Evolutionary conservation across 2,888 invertebrate genomes (phyloP).

Genomic region (Ischnus inquisitorius): DNA sequence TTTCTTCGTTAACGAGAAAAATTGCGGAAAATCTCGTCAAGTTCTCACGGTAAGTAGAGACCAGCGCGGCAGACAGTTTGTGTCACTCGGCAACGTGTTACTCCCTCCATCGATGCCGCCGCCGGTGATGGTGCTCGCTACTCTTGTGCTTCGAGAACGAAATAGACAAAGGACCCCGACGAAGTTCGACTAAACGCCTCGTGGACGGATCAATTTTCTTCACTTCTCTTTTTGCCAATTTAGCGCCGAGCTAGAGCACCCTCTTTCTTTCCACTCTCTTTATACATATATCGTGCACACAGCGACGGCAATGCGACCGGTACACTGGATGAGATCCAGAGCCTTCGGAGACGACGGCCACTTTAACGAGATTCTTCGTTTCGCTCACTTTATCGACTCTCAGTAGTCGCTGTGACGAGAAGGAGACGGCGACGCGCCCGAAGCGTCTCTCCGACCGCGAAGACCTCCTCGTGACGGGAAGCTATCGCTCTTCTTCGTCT

Average conservation of each 20-base stretch:
- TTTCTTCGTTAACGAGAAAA: slow-evolving; percentile 67
- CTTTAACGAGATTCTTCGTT: slow-evolving; percentile 72
- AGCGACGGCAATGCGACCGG: slow-evolving; percentile 7
- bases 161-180: slow-evolving; percentile 35
- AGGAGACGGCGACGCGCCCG: slow-evolving; percentile 28
- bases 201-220: slow-evolving; percentile 62
- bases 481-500: slow-evolving; percentile 32
- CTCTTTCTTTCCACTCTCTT: slow-evolving; percentile 17
- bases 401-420: slow-evolving; percentile 50
- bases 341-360: slow-evolving; percentile 17
- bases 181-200: slow-evolving; percentile 54
- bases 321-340: neutral
- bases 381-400: slow-evolving; percentile 70
- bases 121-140: slow-evolving; percentile 13
- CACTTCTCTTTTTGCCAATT: slow-evolving; percentile 46
- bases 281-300: slow-evolving; percentile 56
- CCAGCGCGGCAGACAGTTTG: slow-evolving; percentile 39
- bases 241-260: slow-evolving; percentile 17
- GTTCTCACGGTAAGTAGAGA: slow-evolving; percentile 42
- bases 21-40: slow-evolving; percentile 64
- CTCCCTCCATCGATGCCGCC: slow-evolving; percentile 24
- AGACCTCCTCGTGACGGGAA: slow-evolving; percentile 57
- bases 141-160: slow-evolving; percentile 34
- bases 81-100: slow-evolving; percentile 47
- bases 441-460: slow-evolving; percentile 15